Conservation (phyloP, 1,140 invertebrate genomes). For the Euborellia annulipes region DNA sequence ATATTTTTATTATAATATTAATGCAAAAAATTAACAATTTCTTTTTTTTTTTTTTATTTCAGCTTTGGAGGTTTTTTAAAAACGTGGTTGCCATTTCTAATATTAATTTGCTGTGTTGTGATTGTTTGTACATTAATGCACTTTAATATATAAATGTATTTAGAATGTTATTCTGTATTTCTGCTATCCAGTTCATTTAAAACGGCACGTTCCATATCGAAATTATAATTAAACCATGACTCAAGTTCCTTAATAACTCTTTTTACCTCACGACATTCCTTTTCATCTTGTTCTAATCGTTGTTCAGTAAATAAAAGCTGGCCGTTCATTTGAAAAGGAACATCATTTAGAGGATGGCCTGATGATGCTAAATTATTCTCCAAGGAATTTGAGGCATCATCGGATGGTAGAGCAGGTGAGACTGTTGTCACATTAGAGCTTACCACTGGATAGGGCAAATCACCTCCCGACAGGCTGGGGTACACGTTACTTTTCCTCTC, state of each 20-base stretch:
- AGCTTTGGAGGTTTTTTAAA: slow-evolving; percentile 61
- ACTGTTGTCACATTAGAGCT: no score
- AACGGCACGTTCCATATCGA: slow-evolving; percentile 25
- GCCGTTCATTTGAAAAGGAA: slow-evolving; percentile 26
- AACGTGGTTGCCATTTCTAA: slow-evolving; percentile 74
- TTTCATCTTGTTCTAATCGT: no score
- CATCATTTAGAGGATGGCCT: slow-evolving; percentile 21
- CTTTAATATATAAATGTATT: no score
- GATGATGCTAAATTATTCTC: slow-evolving; percentile 19
- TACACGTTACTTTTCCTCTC: slow-evolving; percentile 13
- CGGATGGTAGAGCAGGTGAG: no score
- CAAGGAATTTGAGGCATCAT: slow-evolving; percentile 2
- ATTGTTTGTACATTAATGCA: neutral
- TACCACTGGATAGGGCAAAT: slow-evolving; percentile 3
- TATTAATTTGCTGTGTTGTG: slow-evolving; percentile 34
- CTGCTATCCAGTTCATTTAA: slow-evolving; percentile 26
- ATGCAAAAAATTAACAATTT: neutral
- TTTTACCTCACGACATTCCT: no score
- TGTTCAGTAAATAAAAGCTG: neutral
- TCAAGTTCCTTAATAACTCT: slow-evolving; percentile 23
- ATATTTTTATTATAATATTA: neutral
- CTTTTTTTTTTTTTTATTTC: slow-evolving; percentile 25
- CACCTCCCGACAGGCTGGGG: slow-evolving; percentile 2
- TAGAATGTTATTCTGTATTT: slow-evolving; percentile 5
- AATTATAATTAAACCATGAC: slow-evolving; percentile 22